phyloP scores from a whole-genome alignment of 2,888 invertebrate genomes.

The Metallyticus violacea region DNA sequence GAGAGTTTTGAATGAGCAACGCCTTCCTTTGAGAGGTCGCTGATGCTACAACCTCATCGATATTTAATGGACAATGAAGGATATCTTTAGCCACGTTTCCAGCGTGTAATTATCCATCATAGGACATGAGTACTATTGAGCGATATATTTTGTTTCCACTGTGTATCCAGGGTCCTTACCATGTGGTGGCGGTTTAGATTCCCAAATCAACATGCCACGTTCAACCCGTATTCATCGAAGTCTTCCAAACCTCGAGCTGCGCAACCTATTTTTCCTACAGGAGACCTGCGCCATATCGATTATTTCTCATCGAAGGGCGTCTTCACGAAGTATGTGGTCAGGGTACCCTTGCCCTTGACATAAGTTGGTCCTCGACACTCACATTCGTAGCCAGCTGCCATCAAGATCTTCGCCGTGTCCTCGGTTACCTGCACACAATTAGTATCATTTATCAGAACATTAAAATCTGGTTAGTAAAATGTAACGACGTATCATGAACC shows the following conservation, averaged over 20 bases:
- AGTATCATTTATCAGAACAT: no score
- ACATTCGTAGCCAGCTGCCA: constrained; percentile 80
- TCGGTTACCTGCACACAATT: constrained; percentile 64
- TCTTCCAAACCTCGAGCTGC: neutral
- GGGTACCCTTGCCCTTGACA: constrained; percentile 92
- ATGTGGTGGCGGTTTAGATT: neutral
- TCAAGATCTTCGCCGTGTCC: constrained; percentile 77
- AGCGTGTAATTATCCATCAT: no score
- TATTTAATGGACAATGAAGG: no score
- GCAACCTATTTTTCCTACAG: neutral
- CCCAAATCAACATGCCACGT: neutral
- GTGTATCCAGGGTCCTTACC: neutral
- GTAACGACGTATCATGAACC: no score
- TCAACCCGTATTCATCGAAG: neutral
- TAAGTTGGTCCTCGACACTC: constrained; percentile 89
- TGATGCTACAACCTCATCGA: no score
- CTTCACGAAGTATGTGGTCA: constrained; percentile 89
- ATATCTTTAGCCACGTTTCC: no score
- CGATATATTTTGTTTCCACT: neutral
- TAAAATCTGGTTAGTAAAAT: no score
- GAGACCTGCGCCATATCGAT: neutral
- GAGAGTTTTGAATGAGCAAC: no score
- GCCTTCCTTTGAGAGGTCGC: no score
- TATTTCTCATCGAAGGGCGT: constrained; percentile 69
- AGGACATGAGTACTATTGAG: no score